phyloP scores from a whole-genome alignment of 1,140 invertebrate species.

The Episyrphus balteatus region DNA sequence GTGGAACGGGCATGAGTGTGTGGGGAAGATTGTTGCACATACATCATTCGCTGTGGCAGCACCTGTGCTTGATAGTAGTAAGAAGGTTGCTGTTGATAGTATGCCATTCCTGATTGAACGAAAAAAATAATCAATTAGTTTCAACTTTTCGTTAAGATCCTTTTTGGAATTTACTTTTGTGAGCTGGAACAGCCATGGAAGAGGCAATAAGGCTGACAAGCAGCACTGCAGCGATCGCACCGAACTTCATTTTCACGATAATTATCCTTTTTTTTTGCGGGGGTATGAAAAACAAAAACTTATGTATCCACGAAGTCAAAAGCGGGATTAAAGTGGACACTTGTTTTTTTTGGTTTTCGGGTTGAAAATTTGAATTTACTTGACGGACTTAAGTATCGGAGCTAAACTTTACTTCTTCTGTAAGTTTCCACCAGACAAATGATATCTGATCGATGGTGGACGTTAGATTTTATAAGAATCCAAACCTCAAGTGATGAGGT shows the following conservation, averaged over 20 bases:
- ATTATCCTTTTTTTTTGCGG: slow-evolving; percentile 2
- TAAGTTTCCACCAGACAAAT: slow-evolving; percentile 38
- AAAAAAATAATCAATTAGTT: background rate
- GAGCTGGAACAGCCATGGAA: slow-evolving; percentile 24
- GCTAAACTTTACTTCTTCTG: slow-evolving; percentile 32
- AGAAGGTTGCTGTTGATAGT: slow-evolving; percentile 24
- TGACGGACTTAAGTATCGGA: slow-evolving; percentile 23
- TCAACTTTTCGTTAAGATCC: background rate
- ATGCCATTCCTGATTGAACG: slow-evolving; percentile 34
- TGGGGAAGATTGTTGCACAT: slow-evolving; percentile 33
- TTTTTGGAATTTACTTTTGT: slow-evolving; percentile 25
- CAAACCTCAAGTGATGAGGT: too few relatives aligned
- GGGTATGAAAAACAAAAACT: background rate
- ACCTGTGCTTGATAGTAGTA: slow-evolving; percentile 16
- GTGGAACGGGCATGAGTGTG: slow-evolving; percentile 26
- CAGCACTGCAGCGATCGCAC: slow-evolving; percentile 25
- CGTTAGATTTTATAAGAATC: slow-evolving; percentile 35
- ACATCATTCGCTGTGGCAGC: slow-evolving; percentile 29
- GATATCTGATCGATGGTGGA: slow-evolving; percentile 26
- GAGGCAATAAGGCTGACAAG: slow-evolving; percentile 24
- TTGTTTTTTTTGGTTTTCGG: background rate
- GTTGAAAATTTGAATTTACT: background rate
- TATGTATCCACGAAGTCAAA: background rate
- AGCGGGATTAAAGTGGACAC: too few relatives aligned
- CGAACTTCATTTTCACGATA: slow-evolving; percentile 23